phyloP scores from a whole-genome alignment of 2,797 vertebrate genomes.

The Helicolenus hilgendorfi region DNA sequence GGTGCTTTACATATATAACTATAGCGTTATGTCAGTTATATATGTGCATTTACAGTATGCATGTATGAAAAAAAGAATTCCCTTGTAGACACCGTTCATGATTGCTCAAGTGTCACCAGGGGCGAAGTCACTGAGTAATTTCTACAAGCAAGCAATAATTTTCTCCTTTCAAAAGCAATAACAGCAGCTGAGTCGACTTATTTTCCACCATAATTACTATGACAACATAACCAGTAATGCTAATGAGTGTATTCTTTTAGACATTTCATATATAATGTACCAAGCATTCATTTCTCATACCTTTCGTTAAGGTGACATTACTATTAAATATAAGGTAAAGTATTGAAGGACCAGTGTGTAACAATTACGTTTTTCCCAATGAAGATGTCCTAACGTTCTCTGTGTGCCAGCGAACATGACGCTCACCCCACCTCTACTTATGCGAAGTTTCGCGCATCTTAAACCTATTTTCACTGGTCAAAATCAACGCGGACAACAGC shows the following conservation, averaged over 20 bases:
- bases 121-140: conserved; percentile 2
- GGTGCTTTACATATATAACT: no score
- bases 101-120: conserved; percentile 5
- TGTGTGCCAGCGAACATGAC: no score
- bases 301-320: neutral
- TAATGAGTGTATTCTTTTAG: conserved; percentile 10
- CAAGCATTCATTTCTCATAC: neutral
- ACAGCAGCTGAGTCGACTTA: neutral
- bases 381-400: no score
- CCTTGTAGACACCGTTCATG: neutral
- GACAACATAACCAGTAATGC: neutral
- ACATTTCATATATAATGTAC: neutral
- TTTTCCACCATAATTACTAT: conserved; percentile 17
- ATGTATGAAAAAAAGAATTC: neutral
- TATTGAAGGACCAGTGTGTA: neutral
- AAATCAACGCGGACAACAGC: no score
- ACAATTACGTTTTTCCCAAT: no score
- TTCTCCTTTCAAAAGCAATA: conserved; percentile 33
- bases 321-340: conserved; percentile 15
- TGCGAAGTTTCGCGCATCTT: no score
- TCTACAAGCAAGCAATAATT: neutral
- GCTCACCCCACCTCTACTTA: no score
- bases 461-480: no score
- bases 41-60: neutral
- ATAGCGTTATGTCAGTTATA: neutral